These are phyloP conservation scores for Netelia fuscicornis DNA, from an alignment of 2,888 invertebrate species.

Conservation along the genomic window DNA sequence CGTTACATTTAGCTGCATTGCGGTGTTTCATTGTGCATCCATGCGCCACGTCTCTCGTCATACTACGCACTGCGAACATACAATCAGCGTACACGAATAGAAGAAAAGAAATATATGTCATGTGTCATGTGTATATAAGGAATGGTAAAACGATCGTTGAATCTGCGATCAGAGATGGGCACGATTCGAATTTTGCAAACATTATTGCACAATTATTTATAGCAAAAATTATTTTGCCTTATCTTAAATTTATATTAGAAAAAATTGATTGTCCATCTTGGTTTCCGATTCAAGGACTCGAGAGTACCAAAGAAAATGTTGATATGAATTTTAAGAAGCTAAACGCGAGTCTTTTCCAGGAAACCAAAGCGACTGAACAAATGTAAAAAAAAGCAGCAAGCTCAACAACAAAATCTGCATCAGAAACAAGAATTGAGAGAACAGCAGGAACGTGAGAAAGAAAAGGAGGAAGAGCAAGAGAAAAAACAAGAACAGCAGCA, in stretches of 20 bases:
- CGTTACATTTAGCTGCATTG: slow-evolving; percentile 58
- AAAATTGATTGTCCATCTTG: not conserved
- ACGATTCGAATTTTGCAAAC: not conserved
- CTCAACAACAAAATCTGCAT: not conserved
- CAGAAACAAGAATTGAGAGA: slow-evolving; percentile 10
- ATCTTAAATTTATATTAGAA: not conserved
- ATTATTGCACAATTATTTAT: not conserved
- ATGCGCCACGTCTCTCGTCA: slow-evolving; percentile 37
- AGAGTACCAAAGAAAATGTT: not conserved
- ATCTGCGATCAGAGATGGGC: slow-evolving; percentile 7
- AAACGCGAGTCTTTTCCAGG: slow-evolving; percentile 70
- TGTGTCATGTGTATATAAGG: not conserved
- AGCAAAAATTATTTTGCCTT: not conserved
- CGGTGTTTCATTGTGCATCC: slow-evolving; percentile 41
- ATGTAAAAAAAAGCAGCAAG: slow-evolving; percentile 6
- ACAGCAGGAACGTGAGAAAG: too few species aligned
- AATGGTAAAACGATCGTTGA: not conserved
- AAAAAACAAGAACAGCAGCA: slow-evolving; percentile 56
- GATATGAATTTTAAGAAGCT: slow-evolving; percentile 4
- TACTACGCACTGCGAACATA: slow-evolving; percentile 44
- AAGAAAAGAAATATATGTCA: not conserved
- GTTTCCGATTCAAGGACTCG: not conserved
- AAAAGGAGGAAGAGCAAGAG: slow-evolving; percentile 38
- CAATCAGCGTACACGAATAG: not conserved
- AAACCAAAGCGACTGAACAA: slow-evolving; percentile 74